A percentile compares a stretch with the other conserved stretches of the same genome.
These are phyloP conservation scores for Alentia gelatinosa DNA, from an alignment of 2,888 invertebrate species.

Conservation along the genomic window DNA sequence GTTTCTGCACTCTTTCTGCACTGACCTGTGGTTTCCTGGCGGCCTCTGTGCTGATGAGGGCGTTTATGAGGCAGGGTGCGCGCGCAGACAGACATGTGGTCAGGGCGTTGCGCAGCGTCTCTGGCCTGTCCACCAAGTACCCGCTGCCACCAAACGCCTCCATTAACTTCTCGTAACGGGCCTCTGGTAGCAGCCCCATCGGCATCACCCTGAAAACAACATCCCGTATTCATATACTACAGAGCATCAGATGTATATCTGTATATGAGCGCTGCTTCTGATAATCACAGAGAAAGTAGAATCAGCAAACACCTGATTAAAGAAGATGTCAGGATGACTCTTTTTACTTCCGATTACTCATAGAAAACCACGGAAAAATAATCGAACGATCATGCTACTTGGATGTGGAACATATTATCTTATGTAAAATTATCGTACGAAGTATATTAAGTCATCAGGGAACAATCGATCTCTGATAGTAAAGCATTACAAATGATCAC, in stretches of 20 bases:
- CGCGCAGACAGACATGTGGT: slow-evolving; percentile 85
- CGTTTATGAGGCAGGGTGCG: slow-evolving; percentile 92
- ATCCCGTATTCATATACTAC: not conserved
- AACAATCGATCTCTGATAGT: no score
- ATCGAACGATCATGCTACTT: no score
- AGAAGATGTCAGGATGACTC: no score
- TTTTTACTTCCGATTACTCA: no score
- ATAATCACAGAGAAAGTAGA: no score
- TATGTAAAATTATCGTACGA: no score
- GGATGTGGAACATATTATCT: no score
- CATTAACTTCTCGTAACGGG: slow-evolving; percentile 94
- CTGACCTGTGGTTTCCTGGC: slow-evolving; percentile 91
- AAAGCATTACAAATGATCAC: no score
- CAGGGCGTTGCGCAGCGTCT: slow-evolving; percentile 88
- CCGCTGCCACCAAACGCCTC: slow-evolving; percentile 91
- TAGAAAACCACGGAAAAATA: no score
- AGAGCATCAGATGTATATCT: not conserved
- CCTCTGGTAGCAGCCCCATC: slow-evolving; percentile 88
- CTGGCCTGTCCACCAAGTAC: slow-evolving; percentile 88
- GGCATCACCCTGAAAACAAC: slow-evolving; percentile 88
- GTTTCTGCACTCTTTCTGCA: no score
- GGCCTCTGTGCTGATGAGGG: slow-evolving; percentile 92
- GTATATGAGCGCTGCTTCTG: not conserved
- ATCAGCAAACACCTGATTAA: no score
- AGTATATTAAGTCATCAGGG: no score